phyloP scores from a whole-genome alignment of 2,888 invertebrate species.

The Chrysopilus asiliformis region DNA sequence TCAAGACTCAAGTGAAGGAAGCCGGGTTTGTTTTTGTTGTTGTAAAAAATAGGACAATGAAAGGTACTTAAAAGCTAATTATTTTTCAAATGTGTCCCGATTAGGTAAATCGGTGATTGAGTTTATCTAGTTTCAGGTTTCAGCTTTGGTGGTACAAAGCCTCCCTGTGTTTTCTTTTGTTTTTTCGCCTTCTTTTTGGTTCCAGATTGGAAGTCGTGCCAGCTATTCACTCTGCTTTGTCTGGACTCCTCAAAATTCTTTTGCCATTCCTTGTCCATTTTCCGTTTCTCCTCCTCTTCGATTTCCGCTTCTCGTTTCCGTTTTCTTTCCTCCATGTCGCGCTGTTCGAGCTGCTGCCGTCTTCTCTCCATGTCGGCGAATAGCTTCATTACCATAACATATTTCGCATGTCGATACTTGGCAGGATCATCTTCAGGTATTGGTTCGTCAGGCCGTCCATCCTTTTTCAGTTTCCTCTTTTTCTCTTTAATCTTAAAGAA shows the following conservation, averaged over 20 bases:
- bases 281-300: slow-evolving; percentile 79
- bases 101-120: too few species aligned
- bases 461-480: slow-evolving; percentile 85
- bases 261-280: slow-evolving; percentile 91
- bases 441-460: slow-evolving; percentile 55
- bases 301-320: slow-evolving; percentile 87
- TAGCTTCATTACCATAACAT: slow-evolving; percentile 98
- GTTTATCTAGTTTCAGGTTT: slow-evolving; percentile 80
- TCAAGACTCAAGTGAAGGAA: too few species aligned
- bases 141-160: slow-evolving; percentile 83
- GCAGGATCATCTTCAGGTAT: slow-evolving; percentile 80
- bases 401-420: slow-evolving; percentile 83
- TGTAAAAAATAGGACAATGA: too few species aligned
- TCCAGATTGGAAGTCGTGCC: slow-evolving; percentile 78
- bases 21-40: too few species aligned
- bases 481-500: slow-evolving; percentile 69
- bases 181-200: slow-evolving; percentile 58
- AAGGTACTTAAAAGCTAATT: too few species aligned
- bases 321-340: slow-evolving; percentile 88
- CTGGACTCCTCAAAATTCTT: slow-evolving; percentile 97
- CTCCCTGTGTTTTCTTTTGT: slow-evolving; percentile 59
- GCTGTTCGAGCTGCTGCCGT: slow-evolving; percentile 69
- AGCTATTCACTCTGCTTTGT: slow-evolving; percentile 82
- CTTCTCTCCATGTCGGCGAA: slow-evolving; percentile 94
- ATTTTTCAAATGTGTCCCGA: too few species aligned